phyloP scores from a whole-genome alignment of 1,140 invertebrate genomes.

The Mizuhopecten yessoensis region DNA sequence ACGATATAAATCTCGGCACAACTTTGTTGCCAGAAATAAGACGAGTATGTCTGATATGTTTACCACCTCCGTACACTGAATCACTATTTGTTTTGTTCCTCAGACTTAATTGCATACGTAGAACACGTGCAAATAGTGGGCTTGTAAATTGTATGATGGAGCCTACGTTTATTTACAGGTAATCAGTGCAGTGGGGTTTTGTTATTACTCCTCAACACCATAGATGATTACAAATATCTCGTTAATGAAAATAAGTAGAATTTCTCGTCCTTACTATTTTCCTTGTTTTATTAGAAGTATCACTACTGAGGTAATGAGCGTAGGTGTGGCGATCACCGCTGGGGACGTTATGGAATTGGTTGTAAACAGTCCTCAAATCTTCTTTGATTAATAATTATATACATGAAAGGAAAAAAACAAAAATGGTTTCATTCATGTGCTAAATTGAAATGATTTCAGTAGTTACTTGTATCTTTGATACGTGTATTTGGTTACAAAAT shows the following conservation, averaged over 20 bases:
- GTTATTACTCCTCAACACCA: not conserved
- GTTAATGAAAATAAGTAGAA: not conserved
- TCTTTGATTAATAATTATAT: not conserved
- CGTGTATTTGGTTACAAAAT: constrained; percentile 17
- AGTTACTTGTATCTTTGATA: not conserved
- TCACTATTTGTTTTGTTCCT: not conserved
- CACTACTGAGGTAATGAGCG: not conserved
- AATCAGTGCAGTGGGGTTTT: not conserved
- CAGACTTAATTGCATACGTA: not conserved
- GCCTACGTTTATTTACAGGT: not conserved
- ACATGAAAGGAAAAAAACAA: constrained; percentile 15
- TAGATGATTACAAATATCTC: not conserved
- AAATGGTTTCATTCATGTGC: not conserved
- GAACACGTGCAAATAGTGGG: not conserved
- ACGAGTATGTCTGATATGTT: not conserved
- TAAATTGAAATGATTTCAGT: not conserved
- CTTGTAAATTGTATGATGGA: not conserved
- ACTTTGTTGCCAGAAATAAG: not conserved
- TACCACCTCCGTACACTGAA: not conserved
- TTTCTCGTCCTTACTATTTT: not conserved
- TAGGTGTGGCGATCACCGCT: not conserved
- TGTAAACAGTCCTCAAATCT: not conserved
- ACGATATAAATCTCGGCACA: not conserved
- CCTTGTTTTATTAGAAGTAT: constrained; percentile 15
- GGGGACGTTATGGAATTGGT: not conserved